phyloP scores from a whole-genome alignment of 2,797 vertebrate species.

The Tinamus major region DNA sequence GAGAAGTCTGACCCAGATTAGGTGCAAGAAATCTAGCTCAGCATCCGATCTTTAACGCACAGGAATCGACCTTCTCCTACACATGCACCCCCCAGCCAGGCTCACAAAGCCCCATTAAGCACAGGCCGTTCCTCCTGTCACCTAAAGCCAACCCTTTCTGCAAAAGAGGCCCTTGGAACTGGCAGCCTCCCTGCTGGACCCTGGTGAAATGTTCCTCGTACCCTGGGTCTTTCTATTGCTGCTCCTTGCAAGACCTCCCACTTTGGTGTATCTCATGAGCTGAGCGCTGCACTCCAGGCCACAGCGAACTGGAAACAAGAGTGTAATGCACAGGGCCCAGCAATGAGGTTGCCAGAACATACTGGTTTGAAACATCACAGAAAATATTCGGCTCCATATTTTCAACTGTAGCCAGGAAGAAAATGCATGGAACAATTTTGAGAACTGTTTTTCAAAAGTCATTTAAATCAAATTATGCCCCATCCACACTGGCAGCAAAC shows the following conservation, averaged over 20 bases:
- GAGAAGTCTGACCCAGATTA: neutral
- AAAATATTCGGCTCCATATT: slow-evolving; percentile 74
- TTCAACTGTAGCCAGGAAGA: slow-evolving; percentile 74
- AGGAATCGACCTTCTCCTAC: neutral
- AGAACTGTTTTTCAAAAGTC: slow-evolving; percentile 73
- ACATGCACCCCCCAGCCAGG: neutral
- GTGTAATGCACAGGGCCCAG: slow-evolving; percentile 65
- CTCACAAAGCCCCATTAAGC: neutral
- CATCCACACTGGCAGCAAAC: slow-evolving; percentile 62
- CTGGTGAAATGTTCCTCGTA: slow-evolving; percentile 35
- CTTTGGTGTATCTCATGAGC: slow-evolving; percentile 63
- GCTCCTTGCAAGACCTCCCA: slow-evolving; percentile 64
- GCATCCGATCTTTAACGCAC: neutral
- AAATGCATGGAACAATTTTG: slow-evolving; percentile 74
- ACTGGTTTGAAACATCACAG: slow-evolving; percentile 76
- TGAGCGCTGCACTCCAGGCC: slow-evolving; percentile 62
- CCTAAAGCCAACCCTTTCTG: slow-evolving; percentile 21
- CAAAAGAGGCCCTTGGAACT: slow-evolving; percentile 40
- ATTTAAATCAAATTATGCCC: slow-evolving; percentile 77
- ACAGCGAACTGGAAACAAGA: slow-evolving; percentile 71
- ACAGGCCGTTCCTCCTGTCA: slow-evolving; percentile 13
- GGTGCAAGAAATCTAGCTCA: neutral
- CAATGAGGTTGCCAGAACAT: slow-evolving; percentile 68
- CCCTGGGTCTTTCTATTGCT: slow-evolving; percentile 40
- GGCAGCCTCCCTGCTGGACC: slow-evolving; percentile 62